Evolutionary conservation across 64 coral and sea anemone species (phyloP).

Genomic region (Porites lutea): DNA sequence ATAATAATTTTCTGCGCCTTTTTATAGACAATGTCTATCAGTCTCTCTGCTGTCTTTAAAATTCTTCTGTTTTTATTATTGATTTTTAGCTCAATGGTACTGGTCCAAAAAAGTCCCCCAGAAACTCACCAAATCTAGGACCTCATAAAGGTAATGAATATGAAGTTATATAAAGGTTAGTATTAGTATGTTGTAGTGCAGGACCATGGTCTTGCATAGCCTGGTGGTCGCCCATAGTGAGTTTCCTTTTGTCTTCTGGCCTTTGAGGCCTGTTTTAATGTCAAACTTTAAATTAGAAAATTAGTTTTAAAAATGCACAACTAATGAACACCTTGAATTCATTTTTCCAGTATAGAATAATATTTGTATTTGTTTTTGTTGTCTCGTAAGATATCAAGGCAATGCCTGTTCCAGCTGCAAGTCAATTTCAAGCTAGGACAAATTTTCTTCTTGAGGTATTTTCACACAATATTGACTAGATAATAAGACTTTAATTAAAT

Average conservation of each 20-base stretch:
- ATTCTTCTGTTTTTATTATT: background rate
- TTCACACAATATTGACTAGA: background rate
- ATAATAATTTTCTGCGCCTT: no score
- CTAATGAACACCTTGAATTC: no score
- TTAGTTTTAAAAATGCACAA: no score
- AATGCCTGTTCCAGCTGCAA: conserved; percentile 42
- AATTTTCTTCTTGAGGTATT: conserved; percentile 88
- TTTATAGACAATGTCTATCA: background rate
- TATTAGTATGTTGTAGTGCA: no score
- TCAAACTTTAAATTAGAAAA: no score
- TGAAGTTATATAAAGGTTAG: no score
- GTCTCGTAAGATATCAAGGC: background rate
- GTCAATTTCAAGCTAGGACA: conserved; percentile 82
- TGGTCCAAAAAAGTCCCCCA: background rate
- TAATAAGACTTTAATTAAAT: background rate
- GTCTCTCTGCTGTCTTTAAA: background rate
- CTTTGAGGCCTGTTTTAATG: no score
- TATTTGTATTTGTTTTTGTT: background rate
- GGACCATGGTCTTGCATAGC: no score
- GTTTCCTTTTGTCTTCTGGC: no score
- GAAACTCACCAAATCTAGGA: conserved; percentile 2
- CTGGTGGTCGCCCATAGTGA: no score
- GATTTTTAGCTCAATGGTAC: conserved; percentile 1
- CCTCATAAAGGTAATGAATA: background rate
- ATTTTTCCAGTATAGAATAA: no score